A percentile compares a stretch with the other conserved stretches of the same genome.
Conservation (phyloP, 2,113 vertebrate species). For the Tamias sibiricus region DNA sequence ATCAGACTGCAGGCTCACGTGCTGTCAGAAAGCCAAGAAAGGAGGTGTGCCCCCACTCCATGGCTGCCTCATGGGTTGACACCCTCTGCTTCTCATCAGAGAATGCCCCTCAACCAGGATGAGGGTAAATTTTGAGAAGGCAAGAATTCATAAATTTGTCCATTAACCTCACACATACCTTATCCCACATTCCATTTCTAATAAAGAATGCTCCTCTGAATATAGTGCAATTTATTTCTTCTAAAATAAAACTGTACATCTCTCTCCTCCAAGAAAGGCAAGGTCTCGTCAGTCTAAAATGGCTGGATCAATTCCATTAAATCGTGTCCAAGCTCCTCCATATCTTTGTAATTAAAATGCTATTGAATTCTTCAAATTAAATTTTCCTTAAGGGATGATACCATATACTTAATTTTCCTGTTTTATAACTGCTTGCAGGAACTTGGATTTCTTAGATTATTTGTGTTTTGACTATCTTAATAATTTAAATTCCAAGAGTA, state of each 20-base stretch:
- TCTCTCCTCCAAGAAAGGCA: neutral
- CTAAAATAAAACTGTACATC: neutral
- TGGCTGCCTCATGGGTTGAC: neutral
- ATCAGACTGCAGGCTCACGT: neutral
- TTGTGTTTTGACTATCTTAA: neutral
- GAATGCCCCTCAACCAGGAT: neutral
- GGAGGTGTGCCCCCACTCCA: neutral
- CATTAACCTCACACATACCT: neutral
- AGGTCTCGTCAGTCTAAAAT: neutral
- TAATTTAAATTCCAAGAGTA: constrained; percentile 20
- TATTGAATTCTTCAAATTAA: neutral
- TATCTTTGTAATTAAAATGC: neutral
- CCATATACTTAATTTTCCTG: neutral
- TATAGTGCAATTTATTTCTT: neutral
- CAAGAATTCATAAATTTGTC: neutral
- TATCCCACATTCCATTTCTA: neutral
- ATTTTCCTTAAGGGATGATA: neutral
- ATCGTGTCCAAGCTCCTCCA: neutral
- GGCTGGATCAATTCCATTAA: neutral
- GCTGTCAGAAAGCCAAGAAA: neutral
- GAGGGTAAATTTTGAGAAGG: neutral
- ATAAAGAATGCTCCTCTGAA: neutral
- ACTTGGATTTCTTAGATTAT: neutral
- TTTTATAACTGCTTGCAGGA: neutral
- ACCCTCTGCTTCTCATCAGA: neutral